These are phyloP conservation scores for Poecilia latipinna DNA, from an alignment of 2,113 vertebrate genomes.

Conservation along the genomic window DNA sequence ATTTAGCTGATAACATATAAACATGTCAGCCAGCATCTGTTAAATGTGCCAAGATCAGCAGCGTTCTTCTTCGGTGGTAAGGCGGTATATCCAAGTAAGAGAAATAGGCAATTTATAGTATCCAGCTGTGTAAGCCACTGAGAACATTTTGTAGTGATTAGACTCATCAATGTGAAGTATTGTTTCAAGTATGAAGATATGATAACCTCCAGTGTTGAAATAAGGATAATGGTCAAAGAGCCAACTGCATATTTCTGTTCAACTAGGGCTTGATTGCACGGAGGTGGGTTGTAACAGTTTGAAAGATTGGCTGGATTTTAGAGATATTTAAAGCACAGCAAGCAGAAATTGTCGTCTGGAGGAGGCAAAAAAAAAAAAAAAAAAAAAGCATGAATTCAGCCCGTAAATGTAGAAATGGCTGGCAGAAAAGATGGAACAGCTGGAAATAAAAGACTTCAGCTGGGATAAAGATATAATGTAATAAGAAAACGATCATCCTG, in stretches of 20 bases:
- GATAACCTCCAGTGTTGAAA: neutral
- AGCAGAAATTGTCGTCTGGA: conserved; percentile 24
- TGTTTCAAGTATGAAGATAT: neutral
- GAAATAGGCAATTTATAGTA: neutral
- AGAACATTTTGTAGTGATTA: neutral
- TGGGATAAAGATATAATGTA: neutral
- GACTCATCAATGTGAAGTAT: conserved; percentile 10
- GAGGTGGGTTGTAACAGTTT: neutral
- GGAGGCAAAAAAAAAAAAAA: neutral
- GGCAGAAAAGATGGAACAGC: neutral
- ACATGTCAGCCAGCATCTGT: neutral
- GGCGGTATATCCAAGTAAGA: neutral
- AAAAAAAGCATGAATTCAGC: neutral
- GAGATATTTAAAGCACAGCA: conserved; percentile 17
- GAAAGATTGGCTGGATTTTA: conserved; percentile 5
- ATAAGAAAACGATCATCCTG: neutral
- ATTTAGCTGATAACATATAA: neutral
- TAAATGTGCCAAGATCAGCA: neutral
- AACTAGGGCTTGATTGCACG: neutral
- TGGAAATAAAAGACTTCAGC: conserved; percentile 1
- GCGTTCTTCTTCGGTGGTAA: neutral
- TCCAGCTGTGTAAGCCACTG: neutral
- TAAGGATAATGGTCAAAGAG: neutral
- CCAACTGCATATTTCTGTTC: neutral
- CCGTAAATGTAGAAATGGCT: conserved; percentile 11